Percentiles rank a stretch among this genome's conserved stretches.
Evolutionary conservation across 2,888 invertebrate genomes (phyloP).

Genomic region (Xanthia icteritia): DNA sequence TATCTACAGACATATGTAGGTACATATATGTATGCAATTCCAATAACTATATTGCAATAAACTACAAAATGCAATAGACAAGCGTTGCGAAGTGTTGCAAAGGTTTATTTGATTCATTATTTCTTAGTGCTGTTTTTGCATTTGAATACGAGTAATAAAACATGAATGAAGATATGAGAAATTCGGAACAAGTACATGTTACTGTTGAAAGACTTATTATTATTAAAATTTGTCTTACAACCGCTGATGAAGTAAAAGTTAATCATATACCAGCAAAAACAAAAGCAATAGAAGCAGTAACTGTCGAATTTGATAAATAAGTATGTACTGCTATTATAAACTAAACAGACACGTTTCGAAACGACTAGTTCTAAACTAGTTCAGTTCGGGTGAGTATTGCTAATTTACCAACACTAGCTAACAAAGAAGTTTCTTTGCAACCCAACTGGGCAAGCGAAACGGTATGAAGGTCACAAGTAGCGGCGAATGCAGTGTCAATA

Average conservation of each 20-base stretch:
- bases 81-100: slow-evolving; percentile 58
- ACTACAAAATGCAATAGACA: slow-evolving; percentile 47
- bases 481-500: slow-evolving; percentile 65
- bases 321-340: slow-evolving; percentile 61
- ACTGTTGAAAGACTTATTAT: slow-evolving; percentile 13
- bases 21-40: not conserved
- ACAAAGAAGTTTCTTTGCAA: slow-evolving; percentile 79
- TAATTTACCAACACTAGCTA: slow-evolving; percentile 78
- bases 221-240: slow-evolving; percentile 10
- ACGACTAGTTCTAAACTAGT: slow-evolving; percentile 78
- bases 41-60: slow-evolving; percentile 45
- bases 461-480: slow-evolving; percentile 70
- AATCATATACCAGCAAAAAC: slow-evolving; percentile 23
- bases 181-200: slow-evolving; percentile 2
- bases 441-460: slow-evolving; percentile 73
- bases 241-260: slow-evolving; percentile 16
- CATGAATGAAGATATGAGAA: slow-evolving; percentile 32
- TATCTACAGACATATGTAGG: not conserved
- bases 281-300: slow-evolving; percentile 29
- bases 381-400: slow-evolving; percentile 77
- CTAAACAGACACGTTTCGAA: slow-evolving; percentile 68
- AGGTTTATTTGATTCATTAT: slow-evolving; percentile 38
- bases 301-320: slow-evolving; percentile 42
- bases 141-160: slow-evolving; percentile 43
- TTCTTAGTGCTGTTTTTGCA: slow-evolving; percentile 28